phyloP scores from a whole-genome alignment of 1,140 invertebrate genomes.

The Trachelipus rathkii region DNA sequence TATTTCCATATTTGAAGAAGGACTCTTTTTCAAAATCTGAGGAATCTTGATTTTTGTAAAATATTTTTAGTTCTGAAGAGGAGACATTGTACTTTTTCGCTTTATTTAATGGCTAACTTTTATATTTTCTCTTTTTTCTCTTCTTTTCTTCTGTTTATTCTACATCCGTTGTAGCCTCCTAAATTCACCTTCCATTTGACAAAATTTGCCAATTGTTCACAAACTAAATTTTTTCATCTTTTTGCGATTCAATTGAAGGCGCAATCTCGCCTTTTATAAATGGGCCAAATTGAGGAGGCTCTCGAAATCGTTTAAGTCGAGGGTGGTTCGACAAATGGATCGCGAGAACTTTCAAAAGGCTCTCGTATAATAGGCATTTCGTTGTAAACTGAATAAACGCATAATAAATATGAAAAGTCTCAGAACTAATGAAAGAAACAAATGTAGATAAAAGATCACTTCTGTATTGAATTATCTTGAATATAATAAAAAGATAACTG shows the following conservation, averaged over 20 bases:
- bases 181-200: not conserved
- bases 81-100: too few relatives aligned
- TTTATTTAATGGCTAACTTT: too few relatives aligned
- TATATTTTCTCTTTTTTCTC: too few relatives aligned
- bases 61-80: too few relatives aligned
- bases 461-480: too few relatives aligned
- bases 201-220: not conserved
- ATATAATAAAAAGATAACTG: too few relatives aligned
- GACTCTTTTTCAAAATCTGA: too few relatives aligned
- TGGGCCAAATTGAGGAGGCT: not conserved
- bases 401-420: not conserved
- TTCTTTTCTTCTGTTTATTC: not conserved
- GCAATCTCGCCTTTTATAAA: not conserved
- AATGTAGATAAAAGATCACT: not conserved
- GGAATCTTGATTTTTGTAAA: not conserved
- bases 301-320: too few relatives aligned
- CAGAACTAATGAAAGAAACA: not conserved
- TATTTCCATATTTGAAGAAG: too few relatives aligned
- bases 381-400: not conserved
- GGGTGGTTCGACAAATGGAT: not conserved
- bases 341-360: not conserved
- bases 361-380: not conserved
- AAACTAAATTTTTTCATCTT: not conserved
- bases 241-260: not conserved
- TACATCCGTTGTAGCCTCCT: not conserved